Percentiles rank a stretch among this genome's conserved stretches.
phyloP scores from a whole-genome alignment of 2,797 vertebrate genomes.

The Sebastes diploproa region DNA sequence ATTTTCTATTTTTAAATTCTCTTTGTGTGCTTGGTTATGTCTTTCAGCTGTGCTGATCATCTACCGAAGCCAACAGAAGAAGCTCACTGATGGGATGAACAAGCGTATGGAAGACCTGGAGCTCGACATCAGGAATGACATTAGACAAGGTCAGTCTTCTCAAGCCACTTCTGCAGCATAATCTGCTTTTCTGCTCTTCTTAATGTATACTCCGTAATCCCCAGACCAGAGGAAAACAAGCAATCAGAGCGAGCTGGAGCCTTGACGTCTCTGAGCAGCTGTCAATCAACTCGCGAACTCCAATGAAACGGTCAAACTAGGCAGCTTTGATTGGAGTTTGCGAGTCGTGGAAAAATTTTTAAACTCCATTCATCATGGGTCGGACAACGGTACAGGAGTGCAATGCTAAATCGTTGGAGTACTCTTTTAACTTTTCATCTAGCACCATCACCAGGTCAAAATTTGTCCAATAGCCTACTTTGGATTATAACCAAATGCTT shows the following conservation, averaged over 20 bases:
- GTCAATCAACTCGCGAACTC: too few relatives aligned
- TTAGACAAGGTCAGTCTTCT: slow-evolving; percentile 87
- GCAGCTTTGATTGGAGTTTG: too few relatives aligned
- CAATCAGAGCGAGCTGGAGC: too few relatives aligned
- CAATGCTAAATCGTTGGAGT: too few relatives aligned
- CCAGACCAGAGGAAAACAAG: too few relatives aligned
- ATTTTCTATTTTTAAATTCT: background rate
- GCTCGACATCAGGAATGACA: slow-evolving; percentile 91
- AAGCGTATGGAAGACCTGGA: slow-evolving; percentile 87
- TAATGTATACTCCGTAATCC: background rate
- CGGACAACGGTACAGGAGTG: too few relatives aligned
- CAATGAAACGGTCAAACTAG: too few relatives aligned
- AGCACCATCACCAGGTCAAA: background rate
- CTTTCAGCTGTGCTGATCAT: slow-evolving; percentile 72
- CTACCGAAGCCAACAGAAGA: slow-evolving; percentile 84
- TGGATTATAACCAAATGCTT: background rate
- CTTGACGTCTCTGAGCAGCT: too few relatives aligned
- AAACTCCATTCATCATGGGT: too few relatives aligned
- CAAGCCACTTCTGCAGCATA: background rate
- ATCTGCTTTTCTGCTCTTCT: background rate
- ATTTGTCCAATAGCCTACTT: background rate
- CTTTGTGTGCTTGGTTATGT: background rate
- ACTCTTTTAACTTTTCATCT: background rate
- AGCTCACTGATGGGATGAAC: slow-evolving; percentile 86
- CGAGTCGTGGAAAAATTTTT: accelerated